Evolutionary conservation across 2,888 invertebrate species (phyloP).

Genomic region (Cephus spinipes): DNA sequence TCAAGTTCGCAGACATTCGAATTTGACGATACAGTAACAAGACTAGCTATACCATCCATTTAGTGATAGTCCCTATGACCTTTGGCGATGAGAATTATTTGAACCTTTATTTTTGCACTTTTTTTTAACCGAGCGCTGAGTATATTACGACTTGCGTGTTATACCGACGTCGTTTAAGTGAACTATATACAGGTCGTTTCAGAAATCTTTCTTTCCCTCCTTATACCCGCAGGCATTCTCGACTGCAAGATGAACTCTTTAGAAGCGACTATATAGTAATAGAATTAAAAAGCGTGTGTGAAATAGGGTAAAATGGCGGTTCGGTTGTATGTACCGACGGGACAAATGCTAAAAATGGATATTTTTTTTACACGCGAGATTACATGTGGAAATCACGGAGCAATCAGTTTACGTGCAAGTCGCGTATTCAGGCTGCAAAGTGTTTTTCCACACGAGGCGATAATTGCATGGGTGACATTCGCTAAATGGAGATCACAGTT

Average conservation of each 20-base stretch:
- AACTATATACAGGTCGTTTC: neutral
- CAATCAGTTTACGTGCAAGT: neutral
- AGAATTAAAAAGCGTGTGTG: neutral
- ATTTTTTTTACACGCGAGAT: neutral
- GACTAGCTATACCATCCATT: constrained; percentile 27
- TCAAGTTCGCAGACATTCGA: neutral
- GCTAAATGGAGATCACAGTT: neutral
- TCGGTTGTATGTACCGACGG: neutral
- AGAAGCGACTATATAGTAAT: neutral
- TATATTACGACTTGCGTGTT: neutral
- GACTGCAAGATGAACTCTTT: neutral
- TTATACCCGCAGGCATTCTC: neutral
- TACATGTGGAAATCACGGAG: neutral
- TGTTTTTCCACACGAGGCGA: neutral
- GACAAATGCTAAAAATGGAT: neutral
- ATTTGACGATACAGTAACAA: neutral
- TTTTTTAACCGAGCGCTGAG: neutral
- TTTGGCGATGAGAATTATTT: constrained; percentile 27
- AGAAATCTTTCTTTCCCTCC: neutral
- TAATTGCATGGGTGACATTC: neutral
- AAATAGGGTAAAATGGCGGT: neutral
- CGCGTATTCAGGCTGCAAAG: neutral
- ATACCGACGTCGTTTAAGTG: neutral
- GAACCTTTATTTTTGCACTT: neutral
- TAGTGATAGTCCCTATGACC: constrained; percentile 20